Evolutionary conservation across 2,113 vertebrate species (phyloP).

Genomic region (Steatornis caripensis): DNA sequence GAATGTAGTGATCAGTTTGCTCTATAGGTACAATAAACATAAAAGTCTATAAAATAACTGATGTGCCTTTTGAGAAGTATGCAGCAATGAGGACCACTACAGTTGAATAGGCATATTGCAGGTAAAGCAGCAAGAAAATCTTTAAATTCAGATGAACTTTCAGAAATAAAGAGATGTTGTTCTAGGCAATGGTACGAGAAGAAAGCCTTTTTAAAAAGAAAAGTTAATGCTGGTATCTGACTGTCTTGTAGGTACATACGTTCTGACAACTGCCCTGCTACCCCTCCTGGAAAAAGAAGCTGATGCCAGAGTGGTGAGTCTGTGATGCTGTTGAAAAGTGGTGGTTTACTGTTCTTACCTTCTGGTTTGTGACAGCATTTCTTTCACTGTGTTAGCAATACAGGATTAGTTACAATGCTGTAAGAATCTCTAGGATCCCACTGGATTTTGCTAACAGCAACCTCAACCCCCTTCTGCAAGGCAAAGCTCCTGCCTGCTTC

Average conservation of each 20-base stretch:
- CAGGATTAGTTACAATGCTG: background rate
- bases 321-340: background rate
- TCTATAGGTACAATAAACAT: background rate
- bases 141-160: background rate
- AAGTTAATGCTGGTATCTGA: background rate
- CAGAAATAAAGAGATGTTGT: background rate
- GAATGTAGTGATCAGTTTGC: background rate
- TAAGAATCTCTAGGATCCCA: background rate
- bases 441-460: background rate
- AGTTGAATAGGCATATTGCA: background rate
- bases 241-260: slow-evolving; percentile 73
- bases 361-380: background rate
- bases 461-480: background rate
- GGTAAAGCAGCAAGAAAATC: background rate
- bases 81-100: rapidly evolving
- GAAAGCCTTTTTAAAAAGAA: background rate
- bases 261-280: slow-evolving; percentile 81
- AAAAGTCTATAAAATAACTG: background rate
- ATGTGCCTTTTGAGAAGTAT: background rate
- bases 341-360: background rate
- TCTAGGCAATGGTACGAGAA: background rate
- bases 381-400: background rate
- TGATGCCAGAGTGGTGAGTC: slow-evolving; percentile 83
- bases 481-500: background rate
- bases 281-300: slow-evolving; percentile 75